These are phyloP conservation scores for Himalopsyche anomala DNA, from an alignment of 2,888 invertebrate species.

Conservation along the genomic window DNA sequence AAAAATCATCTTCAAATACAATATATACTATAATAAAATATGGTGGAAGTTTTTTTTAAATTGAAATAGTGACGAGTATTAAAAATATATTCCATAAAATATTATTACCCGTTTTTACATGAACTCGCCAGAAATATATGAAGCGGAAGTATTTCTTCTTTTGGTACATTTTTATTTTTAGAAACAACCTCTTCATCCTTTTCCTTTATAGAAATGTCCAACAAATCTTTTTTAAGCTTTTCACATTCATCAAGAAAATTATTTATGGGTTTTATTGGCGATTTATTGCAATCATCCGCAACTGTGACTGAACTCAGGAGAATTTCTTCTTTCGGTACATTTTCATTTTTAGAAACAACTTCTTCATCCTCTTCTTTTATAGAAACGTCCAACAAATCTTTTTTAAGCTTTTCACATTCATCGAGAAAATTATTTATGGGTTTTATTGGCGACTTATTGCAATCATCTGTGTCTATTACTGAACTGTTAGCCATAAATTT, in stretches of 20 bases:
- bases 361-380: conserved; percentile 51
- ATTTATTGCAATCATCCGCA: too few relatives aligned
- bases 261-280: too few relatives aligned
- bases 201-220: too few relatives aligned
- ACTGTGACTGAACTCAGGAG: background rate
- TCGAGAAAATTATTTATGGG: conserved; percentile 70
- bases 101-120: conserved; percentile 79
- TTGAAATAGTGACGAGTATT: background rate
- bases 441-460: conserved; percentile 67
- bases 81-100: background rate
- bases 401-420: conserved; percentile 73
- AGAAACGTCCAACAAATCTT: conserved; percentile 63
- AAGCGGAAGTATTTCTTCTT: background rate
- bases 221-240: too few relatives aligned
- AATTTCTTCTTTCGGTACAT: background rate
- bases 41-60: background rate
- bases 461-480: conserved; percentile 66
- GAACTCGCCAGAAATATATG: conserved; percentile 81
- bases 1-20: conserved; percentile 53
- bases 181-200: too few relatives aligned
- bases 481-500: conserved; percentile 65
- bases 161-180: background rate
- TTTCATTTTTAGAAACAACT: conserved; percentile 43
- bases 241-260: too few relatives aligned
- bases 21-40: conserved; percentile 52